Conservation (phyloP, 2,113 vertebrate species). For the Synodontis membranacea region DNA sequence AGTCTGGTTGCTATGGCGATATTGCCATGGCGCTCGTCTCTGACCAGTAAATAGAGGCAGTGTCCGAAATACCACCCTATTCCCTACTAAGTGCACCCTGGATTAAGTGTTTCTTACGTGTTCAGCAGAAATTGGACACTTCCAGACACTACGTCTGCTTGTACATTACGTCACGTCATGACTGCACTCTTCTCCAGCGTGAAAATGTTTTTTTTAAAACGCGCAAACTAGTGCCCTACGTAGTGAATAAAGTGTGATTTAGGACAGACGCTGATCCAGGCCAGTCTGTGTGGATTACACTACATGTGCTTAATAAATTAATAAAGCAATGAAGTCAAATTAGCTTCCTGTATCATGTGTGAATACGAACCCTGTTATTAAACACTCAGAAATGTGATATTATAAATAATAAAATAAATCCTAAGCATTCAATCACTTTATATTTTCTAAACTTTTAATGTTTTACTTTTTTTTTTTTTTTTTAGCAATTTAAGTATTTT, state of each 20-base stretch:
- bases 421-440: too few relatives aligned
- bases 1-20: conserved; percentile 5
- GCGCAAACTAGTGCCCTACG: neutral
- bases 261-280: neutral
- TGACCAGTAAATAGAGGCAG: neutral
- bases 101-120: neutral
- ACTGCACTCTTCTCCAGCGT: neutral
- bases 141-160: neutral
- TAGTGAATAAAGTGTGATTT: neutral
- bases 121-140: neutral
- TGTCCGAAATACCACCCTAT: neutral
- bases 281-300: too few relatives aligned
- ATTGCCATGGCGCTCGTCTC: neutral
- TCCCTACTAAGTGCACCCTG: neutral
- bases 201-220: neutral
- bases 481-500: neutral
- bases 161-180: neutral
- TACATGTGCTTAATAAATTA: too few relatives aligned
- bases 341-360: neutral
- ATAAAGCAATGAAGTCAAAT: too few relatives aligned
- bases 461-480: neutral
- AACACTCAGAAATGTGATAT: too few relatives aligned
- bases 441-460: too few relatives aligned
- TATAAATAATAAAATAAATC: too few relatives aligned
- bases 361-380: neutral